These are phyloP conservation scores for Odontocolon sp. DNA, from an alignment of 2,888 invertebrate species.

Conservation along the genomic window DNA sequence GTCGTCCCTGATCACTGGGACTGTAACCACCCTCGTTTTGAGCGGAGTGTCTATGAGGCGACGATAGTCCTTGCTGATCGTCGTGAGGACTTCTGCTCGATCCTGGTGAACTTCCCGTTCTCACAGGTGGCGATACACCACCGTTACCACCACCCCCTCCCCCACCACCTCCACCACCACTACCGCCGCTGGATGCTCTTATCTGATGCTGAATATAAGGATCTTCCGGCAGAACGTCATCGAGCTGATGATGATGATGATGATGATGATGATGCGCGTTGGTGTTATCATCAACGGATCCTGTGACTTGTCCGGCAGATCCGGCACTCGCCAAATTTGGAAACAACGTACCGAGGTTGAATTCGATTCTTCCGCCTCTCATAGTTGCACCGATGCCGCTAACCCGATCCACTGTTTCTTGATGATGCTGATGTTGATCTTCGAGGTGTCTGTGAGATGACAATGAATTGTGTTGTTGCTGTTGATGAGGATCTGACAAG, in stretches of 20 bases:
- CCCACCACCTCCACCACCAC: constrained; percentile 55
- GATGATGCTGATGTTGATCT: constrained; percentile 52
- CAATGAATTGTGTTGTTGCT: constrained; percentile 49
- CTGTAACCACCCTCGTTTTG: constrained; percentile 73
- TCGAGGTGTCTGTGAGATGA: constrained; percentile 55
- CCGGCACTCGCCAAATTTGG: constrained; percentile 59
- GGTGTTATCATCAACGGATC: constrained; percentile 33
- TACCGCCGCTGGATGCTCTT: constrained; percentile 56
- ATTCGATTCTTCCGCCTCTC: constrained; percentile 70
- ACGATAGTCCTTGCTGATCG: constrained; percentile 68
- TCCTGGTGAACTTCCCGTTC: constrained; percentile 75
- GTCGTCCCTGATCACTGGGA: constrained; percentile 71
- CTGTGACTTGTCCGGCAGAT: constrained; percentile 26
- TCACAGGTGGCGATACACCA: constrained; percentile 70
- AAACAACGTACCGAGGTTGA: constrained; percentile 69
- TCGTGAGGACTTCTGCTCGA: constrained; percentile 77
- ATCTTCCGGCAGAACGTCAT: constrained; percentile 73
- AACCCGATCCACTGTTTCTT: constrained; percentile 68
- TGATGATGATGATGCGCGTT: constrained; percentile 58
- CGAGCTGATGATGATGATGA: constrained; percentile 69
- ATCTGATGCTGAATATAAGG: constrained; percentile 75
- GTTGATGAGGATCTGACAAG: constrained; percentile 54
- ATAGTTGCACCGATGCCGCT: constrained; percentile 72
- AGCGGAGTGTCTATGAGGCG: constrained; percentile 67
- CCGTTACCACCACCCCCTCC: constrained; percentile 59